Evolutionary conservation across 2,888 invertebrate genomes (phyloP).

Genomic region (Stenchaetothrips biformis): DNA sequence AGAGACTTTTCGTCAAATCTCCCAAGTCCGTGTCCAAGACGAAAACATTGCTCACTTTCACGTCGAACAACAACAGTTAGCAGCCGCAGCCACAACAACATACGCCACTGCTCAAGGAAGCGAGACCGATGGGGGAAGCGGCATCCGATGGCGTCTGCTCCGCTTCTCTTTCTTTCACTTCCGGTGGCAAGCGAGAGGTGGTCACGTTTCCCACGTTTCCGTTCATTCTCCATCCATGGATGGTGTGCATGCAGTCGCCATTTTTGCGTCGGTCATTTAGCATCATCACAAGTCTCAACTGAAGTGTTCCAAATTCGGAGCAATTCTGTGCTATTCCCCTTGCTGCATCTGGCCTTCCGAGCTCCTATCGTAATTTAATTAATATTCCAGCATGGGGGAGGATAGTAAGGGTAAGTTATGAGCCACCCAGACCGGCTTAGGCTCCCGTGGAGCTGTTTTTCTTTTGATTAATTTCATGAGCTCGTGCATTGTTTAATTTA

Average conservation of each 20-base stretch:
- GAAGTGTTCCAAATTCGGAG: no score
- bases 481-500: not conserved
- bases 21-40: not conserved
- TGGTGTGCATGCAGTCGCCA: constrained; percentile 11
- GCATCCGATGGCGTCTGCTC: not conserved
- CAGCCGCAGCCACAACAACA: constrained; percentile 9
- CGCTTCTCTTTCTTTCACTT: no score
- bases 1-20: not conserved
- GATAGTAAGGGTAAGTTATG: constrained; percentile 29
- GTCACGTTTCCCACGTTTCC: not conserved
- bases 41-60: not conserved
- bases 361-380: not conserved
- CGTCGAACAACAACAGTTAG: not conserved
- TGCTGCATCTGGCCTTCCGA: not conserved
- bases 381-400: constrained; percentile 27
- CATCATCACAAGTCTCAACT: not conserved
- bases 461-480: not conserved
- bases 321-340: no score
- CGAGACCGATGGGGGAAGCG: not conserved
- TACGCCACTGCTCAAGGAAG: not conserved
- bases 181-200: not conserved
- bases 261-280: not conserved
- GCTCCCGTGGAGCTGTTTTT: not conserved
- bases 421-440: not conserved
- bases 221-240: not conserved